phyloP scores from a whole-genome alignment of 2,113 vertebrate genomes.

The Ptilonorhynchus violaceus region DNA sequence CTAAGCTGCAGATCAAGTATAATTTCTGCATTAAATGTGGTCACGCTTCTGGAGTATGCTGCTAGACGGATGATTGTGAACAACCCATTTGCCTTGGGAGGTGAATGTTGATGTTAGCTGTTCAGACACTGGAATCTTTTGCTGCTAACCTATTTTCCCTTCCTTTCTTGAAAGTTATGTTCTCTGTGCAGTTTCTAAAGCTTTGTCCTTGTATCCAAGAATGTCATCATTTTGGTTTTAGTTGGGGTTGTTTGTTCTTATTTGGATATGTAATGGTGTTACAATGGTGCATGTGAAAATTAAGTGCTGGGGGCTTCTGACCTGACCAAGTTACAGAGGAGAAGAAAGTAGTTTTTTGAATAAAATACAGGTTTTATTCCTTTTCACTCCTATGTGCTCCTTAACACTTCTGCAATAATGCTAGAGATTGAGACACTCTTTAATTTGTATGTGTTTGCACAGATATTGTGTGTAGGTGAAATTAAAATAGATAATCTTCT shows the following conservation, averaged over 20 bases:
- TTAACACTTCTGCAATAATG: neutral
- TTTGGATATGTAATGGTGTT: neutral
- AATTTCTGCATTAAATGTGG: neutral
- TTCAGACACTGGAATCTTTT: neutral
- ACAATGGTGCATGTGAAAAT: neutral
- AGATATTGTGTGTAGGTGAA: neutral
- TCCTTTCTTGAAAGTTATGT: neutral
- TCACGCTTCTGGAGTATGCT: accelerated
- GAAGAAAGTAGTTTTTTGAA: neutral
- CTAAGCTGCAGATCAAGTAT: neutral
- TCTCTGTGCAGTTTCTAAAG: neutral
- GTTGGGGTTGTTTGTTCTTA: neutral
- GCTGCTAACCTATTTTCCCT: neutral
- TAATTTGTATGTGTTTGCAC: neutral
- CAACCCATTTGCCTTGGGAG: neutral
- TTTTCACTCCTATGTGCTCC: accelerated
- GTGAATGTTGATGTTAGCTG: neutral
- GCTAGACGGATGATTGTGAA: neutral
- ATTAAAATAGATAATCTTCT: neutral
- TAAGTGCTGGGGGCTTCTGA: neutral
- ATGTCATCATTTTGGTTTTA: accelerated
- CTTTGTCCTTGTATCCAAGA: neutral
- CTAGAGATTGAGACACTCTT: neutral
- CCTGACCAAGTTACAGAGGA: neutral
- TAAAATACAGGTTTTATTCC: neutral